phyloP scores from a whole-genome alignment of 2,888 invertebrate genomes.

The Harpalus rufipes region DNA sequence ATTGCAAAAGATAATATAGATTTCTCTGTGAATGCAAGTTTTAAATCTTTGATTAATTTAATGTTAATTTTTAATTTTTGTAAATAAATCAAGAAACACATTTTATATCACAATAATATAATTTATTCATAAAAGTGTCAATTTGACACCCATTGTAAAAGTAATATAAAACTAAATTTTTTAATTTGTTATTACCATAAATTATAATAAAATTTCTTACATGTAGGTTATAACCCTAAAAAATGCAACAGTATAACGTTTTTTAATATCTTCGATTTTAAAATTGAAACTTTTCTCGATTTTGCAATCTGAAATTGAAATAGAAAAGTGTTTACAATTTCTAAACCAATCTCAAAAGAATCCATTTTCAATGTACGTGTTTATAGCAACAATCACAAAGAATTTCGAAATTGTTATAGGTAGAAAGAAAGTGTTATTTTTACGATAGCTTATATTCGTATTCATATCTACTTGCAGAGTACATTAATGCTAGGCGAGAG shows the following conservation, averaged over 20 bases:
- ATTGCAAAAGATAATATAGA: no score
- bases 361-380: not conserved
- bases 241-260: not conserved
- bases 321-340: not conserved
- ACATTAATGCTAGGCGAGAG: not conserved
- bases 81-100: no score
- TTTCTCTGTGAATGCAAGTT: no score
- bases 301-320: not conserved
- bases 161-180: no score
- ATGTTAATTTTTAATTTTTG: no score
- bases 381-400: conserved; percentile 1
- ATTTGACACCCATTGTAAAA: no score
- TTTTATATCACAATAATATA: no score
- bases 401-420: not conserved
- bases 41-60: no score
- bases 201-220: no score
- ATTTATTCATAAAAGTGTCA: no score
- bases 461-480: not conserved
- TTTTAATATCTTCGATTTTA: not conserved
- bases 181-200: no score
- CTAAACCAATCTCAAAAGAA: not conserved
- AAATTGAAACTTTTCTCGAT: not conserved
- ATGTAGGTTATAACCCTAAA: no score
- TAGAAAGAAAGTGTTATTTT: not conserved
- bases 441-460: not conserved